These are phyloP conservation scores for Ammodytes dubius DNA, from an alignment of 2,113 vertebrate genomes.

Conservation along the genomic window DNA sequence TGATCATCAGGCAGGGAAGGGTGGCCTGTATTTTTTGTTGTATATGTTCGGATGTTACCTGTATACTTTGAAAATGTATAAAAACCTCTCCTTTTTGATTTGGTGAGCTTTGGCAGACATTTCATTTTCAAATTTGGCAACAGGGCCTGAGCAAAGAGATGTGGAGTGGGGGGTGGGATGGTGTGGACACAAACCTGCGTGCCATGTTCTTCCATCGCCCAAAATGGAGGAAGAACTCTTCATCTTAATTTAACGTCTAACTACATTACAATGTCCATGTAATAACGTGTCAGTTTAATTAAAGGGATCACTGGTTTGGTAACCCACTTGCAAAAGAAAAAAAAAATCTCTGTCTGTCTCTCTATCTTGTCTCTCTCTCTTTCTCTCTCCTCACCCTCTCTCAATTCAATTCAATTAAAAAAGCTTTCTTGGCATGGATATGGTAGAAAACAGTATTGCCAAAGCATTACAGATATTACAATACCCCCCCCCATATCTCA, in stretches of 20 bases:
- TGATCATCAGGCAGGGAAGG: not conserved
- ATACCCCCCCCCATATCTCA: no score
- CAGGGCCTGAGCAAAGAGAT: slow-evolving; percentile 36
- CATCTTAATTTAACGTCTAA: slow-evolving; percentile 59
- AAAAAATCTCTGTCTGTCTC: no score
- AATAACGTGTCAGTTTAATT: slow-evolving; percentile 62
- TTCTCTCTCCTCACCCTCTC: no score
- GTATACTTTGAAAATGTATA: slow-evolving; percentile 17
- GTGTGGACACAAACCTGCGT: slow-evolving; percentile 26
- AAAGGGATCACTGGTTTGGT: slow-evolving; percentile 43
- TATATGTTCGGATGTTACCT: not conserved
- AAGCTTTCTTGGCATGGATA: no score
- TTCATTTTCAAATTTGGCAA: slow-evolving; percentile 65
- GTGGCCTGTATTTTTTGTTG: not conserved
- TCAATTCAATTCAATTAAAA: no score
- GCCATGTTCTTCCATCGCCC: slow-evolving; percentile 57
- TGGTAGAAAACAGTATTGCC: no score
- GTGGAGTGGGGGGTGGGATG: no score
- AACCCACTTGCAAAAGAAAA: slow-evolving; percentile 34
- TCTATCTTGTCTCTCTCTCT: no score
- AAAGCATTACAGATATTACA: no score
- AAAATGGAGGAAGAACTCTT: slow-evolving; percentile 76
- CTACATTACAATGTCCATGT: slow-evolving; percentile 29
- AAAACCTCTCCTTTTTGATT: slow-evolving; percentile 35
- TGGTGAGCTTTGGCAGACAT: slow-evolving; percentile 42